A percentile compares a stretch with the other conserved stretches of the same genome.
These are phyloP conservation scores for Coccyzus lansbergi DNA, from an alignment of 2,797 vertebrate species.

Conservation along the genomic window DNA sequence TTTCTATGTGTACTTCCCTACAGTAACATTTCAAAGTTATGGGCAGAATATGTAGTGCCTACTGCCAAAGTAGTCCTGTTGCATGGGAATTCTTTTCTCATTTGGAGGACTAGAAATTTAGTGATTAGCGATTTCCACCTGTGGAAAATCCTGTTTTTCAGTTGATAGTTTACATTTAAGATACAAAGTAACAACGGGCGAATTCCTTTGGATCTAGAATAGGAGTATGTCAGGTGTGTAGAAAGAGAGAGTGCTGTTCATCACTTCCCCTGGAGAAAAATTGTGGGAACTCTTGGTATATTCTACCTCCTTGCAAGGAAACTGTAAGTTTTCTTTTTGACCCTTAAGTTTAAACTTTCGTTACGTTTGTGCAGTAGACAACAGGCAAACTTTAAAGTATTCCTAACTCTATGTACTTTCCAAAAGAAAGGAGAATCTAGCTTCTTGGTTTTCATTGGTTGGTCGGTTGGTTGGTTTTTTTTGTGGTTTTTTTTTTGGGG, in stretches of 20 bases:
- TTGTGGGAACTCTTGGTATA: background rate
- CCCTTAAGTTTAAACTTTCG: background rate
- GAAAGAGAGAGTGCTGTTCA: background rate
- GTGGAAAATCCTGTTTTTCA: background rate
- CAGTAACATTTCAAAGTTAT: background rate
- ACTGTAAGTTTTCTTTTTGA: background rate
- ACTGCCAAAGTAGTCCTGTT: background rate
- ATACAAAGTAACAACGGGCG: background rate
- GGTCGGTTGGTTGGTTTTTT: no score
- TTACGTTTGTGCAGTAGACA: background rate
- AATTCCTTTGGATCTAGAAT: background rate
- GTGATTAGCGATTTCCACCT: background rate
- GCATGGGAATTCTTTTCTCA: background rate
- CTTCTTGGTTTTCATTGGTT: background rate
- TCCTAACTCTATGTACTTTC: background rate
- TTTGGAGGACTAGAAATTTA: background rate
- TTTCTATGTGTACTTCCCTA: background rate
- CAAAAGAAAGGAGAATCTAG: background rate
- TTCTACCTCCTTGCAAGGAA: background rate
- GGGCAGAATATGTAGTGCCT: background rate
- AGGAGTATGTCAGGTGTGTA: background rate
- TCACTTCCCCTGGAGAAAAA: background rate
- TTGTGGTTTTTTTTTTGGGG: no score
- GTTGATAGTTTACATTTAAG: background rate
- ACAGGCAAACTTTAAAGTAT: background rate